Base-by-base conservation (phyloP, 2,797 vertebrate genomes). In the Tinamus major region DNA sequence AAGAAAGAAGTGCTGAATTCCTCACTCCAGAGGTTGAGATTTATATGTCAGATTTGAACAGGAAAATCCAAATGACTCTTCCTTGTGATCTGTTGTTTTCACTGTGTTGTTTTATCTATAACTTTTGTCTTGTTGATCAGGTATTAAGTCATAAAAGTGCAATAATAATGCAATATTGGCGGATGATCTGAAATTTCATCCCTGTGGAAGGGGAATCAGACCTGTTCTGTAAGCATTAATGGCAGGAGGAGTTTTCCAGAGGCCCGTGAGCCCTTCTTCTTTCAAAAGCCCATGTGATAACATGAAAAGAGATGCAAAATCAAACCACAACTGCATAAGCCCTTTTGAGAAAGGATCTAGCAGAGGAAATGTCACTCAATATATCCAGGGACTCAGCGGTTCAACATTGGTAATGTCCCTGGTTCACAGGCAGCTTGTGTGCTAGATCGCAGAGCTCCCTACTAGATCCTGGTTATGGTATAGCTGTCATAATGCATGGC, bases 141-240 rank as follows among this genome's bases (percentile, higher is more conserved):
- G 37, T n/a, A n/a, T 37, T 51, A 31, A 56, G 46, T 35, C 29
- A 67, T 59, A 69, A 82, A 95, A 94, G 79, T 81, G 55, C 59
- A 90, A 82, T 85, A 90, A 95, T 79, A 91, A 83, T 89, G 76
- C 49, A 96, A 86, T 76, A 94, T 94, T 71, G 49, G 83, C 55
- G 72, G 89, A 85, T 84, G 91, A 91, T 53, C 14, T 90, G 68
- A 94, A 97, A 95, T 91, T 80, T 87, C 46, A 76, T 90, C 90
- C 85, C 86, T 85, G 71, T 91, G 89, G 91, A 95, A 87, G 24
- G 49, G 79, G 85, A 86, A 79, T 72, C 77, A 79, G 53, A 62
- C 56, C 64, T 72, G 58, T 42, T 39, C n/a, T 13, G 17, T 84
- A 58, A 59, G 37, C 59, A 53, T 17, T 53, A n/a, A 9, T 9